These are phyloP conservation scores for Dallia pectoralis DNA, from an alignment of 2,797 vertebrate species.

Conservation along the genomic window DNA sequence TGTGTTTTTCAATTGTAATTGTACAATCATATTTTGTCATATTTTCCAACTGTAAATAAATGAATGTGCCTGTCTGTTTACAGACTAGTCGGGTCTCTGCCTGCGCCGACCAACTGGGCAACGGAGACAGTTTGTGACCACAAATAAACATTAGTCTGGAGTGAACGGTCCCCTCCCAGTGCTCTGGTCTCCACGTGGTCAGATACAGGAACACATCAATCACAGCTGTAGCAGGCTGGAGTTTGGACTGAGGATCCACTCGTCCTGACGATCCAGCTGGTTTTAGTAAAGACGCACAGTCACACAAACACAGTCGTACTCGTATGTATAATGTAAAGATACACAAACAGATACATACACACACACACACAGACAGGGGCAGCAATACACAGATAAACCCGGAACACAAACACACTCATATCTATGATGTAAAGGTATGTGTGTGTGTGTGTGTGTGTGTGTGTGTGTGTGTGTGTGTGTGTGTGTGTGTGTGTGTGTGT, in stretches of 20 bases:
- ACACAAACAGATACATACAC: conserved; percentile 3
- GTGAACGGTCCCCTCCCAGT: conserved; percentile 56
- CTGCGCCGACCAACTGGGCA: conserved; percentile 39
- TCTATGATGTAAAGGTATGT: too few relatives aligned
- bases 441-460: too few relatives aligned
- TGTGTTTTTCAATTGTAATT: too few relatives aligned
- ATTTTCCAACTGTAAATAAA: too few relatives aligned
- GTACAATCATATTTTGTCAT: too few relatives aligned
- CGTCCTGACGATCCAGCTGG: conserved; percentile 64
- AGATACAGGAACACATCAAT: conserved; percentile 72
- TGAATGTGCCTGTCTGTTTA: conserved; percentile 32
- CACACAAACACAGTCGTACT: conserved; percentile 30
- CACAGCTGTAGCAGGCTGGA: conserved; percentile 48
- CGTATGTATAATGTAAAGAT: conserved; percentile 2
- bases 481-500: too few relatives aligned
- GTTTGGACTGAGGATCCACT: conserved; percentile 11
- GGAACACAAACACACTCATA: conserved; percentile 30
- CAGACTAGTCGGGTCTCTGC: conserved; percentile 27
- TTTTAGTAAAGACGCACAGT: conserved; percentile 25
- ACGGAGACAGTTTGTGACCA: conserved; percentile 65
- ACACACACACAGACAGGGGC: conserved; percentile 15
- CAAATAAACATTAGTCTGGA: conserved; percentile 72
- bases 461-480: too few relatives aligned
- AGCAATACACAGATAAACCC: conserved; percentile 11
- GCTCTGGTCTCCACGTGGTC: conserved; percentile 61